These are phyloP conservation scores for Ferrisia virgata DNA, from an alignment of 2,888 invertebrate genomes.

Conservation along the genomic window DNA sequence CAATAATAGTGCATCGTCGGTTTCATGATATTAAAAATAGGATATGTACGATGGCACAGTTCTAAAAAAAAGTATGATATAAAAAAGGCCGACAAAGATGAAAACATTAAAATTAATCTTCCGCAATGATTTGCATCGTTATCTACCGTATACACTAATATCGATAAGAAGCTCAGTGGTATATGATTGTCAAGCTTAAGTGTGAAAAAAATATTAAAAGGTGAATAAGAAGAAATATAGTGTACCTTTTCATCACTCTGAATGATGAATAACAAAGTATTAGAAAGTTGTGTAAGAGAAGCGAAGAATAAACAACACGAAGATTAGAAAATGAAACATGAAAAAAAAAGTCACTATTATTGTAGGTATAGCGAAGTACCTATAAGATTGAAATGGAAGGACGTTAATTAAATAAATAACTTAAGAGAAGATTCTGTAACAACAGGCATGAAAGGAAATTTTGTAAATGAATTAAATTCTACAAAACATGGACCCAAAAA, in stretches of 20 bases:
- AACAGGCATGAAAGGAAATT: neutral
- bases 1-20: neutral
- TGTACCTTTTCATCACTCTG: conserved; percentile 41
- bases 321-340: conserved; percentile 33
- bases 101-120: neutral
- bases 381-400: neutral
- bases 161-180: neutral
- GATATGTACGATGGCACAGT: neutral
- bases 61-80: neutral
- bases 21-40: neutral
- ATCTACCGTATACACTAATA: neutral
- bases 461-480: no score
- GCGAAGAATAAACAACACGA: conserved; percentile 39
- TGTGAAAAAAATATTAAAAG: neutral
- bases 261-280: conserved; percentile 22
- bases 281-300: conserved; percentile 39
- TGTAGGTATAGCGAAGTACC: neutral
- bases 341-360: conserved; percentile 31
- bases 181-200: neutral
- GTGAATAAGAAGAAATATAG: conserved; percentile 34
- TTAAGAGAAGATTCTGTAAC: neutral
- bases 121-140: neutral
- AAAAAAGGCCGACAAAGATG: neutral
- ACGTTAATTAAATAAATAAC: neutral
- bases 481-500: neutral